Percentiles rank a stretch among this genome's conserved stretches.
These are phyloP conservation scores for Pelochelys cantorii DNA, from an alignment of 2,797 vertebrate genomes.

Conservation along the genomic window DNA sequence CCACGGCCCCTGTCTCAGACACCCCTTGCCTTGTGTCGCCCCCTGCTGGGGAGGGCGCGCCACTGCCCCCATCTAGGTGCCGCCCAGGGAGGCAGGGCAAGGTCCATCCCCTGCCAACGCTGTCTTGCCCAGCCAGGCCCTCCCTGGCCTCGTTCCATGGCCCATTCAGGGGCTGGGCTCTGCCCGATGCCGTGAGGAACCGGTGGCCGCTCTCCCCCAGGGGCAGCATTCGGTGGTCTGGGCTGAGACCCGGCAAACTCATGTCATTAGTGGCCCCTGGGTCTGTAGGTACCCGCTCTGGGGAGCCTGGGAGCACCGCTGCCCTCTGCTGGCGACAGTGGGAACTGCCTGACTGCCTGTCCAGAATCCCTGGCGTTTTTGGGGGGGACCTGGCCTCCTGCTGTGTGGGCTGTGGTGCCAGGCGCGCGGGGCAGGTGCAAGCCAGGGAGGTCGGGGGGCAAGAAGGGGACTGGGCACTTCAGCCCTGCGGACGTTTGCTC, in stretches of 20 bases:
- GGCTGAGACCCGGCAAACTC: not conserved
- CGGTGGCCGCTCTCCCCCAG: not conserved
- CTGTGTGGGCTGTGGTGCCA: not conserved
- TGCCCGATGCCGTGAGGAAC: not conserved
- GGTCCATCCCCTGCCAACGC: not conserved
- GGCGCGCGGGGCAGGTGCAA: too few relatives aligned
- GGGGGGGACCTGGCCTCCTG: too few relatives aligned
- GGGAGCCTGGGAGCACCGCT: not conserved
- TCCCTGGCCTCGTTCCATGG: not conserved
- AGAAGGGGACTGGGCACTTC: not conserved
- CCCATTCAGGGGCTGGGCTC: not conserved
- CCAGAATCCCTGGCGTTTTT: not conserved
- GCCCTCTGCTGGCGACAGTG: not conserved
- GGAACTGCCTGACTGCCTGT: not conserved
- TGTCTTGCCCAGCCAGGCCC: not conserved
- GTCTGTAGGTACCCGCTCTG: too few relatives aligned
- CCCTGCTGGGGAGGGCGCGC: too few relatives aligned
- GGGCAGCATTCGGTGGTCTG: not conserved
- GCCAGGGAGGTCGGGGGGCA: too few relatives aligned
- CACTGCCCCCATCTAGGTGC: too few relatives aligned
- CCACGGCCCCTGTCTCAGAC: not conserved
- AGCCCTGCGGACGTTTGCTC: too few relatives aligned
- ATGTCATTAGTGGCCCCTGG: rapidly evolving
- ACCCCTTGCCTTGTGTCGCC: too few relatives aligned
- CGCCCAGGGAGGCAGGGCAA: too few relatives aligned